Evolutionary conservation across 2,888 invertebrate species (phyloP).

Genomic region (Dilophus febrilis): DNA sequence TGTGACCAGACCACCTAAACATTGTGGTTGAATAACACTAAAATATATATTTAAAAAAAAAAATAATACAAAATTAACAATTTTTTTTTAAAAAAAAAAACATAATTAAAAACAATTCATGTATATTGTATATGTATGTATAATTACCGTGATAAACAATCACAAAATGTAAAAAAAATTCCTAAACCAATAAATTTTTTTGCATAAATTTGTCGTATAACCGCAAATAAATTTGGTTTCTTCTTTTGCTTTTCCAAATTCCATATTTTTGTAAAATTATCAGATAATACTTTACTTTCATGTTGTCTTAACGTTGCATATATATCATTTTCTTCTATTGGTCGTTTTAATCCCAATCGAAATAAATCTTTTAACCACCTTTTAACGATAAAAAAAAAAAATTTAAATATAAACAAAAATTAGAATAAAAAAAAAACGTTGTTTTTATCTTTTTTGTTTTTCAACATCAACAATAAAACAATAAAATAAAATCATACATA

Average conservation of each 20-base stretch:
- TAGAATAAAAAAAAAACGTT: no score
- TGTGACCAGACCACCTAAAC: constrained; percentile 39
- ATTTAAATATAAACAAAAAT: no score
- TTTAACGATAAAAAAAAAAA: not conserved
- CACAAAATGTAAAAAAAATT: constrained; percentile 1
- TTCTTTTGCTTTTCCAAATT: constrained; percentile 22
- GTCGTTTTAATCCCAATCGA: constrained; percentile 32
- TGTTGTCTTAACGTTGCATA: constrained; percentile 35
- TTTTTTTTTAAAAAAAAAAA: not conserved
- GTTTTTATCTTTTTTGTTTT: no score
- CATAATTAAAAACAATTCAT: no score
- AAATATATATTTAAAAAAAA: not conserved
- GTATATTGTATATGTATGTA: no score
- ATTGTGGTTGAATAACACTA: constrained; percentile 41
- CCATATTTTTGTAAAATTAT: constrained; percentile 30
- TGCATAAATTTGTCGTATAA: constrained; percentile 1
- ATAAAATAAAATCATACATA: no score
- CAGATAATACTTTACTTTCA: constrained; percentile 33
- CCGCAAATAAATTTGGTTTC: constrained; percentile 30
- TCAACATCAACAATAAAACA: no score
- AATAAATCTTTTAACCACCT: constrained; percentile 34
- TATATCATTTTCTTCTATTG: constrained; percentile 36
- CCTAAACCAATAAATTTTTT: constrained; percentile 1
- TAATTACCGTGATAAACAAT: constrained; percentile 3
- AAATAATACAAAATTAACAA: not conserved